Percentiles rank a stretch among this genome's conserved stretches.
Conservation (phyloP, 2,113 vertebrate genomes). For the Clupea harengus region DNA sequence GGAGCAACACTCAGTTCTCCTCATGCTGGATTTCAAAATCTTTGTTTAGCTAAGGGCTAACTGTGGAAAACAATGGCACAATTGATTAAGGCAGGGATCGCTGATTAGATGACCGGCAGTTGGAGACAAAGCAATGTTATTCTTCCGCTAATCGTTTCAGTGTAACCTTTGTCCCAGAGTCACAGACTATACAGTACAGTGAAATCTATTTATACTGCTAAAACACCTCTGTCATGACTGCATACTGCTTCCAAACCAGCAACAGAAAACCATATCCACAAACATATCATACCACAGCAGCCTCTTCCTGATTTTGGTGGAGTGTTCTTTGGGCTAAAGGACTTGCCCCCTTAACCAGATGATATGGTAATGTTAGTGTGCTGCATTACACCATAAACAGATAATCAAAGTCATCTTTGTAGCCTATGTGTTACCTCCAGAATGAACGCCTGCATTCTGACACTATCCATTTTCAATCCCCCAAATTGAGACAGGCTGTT, state of each 20-base stretch:
- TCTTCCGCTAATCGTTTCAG: conserved; percentile 16
- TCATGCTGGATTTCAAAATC: conserved; percentile 12
- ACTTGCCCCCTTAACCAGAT: neutral
- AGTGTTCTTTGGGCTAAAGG: neutral
- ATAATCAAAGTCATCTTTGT: neutral
- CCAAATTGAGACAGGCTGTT: neutral
- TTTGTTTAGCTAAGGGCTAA: neutral
- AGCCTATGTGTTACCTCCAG: neutral
- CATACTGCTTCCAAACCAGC: neutral
- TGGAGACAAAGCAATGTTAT: neutral
- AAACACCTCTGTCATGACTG: neutral
- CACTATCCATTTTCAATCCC: neutral
- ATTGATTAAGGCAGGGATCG: conserved; percentile 35
- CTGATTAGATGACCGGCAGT: conserved; percentile 25
- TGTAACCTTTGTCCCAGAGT: conserved; percentile 6
- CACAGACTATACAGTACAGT: neutral
- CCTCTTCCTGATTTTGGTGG: neutral
- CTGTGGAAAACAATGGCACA: conserved; percentile 26
- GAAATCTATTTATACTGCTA: neutral
- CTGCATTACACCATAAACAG: neutral
- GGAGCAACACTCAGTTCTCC: neutral
- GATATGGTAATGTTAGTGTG: neutral
- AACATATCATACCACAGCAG: neutral
- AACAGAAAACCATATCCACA: neutral
- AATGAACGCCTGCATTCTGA: neutral